phyloP scores from a whole-genome alignment of 2,797 vertebrate species.

The Linurgus olivaceus region DNA sequence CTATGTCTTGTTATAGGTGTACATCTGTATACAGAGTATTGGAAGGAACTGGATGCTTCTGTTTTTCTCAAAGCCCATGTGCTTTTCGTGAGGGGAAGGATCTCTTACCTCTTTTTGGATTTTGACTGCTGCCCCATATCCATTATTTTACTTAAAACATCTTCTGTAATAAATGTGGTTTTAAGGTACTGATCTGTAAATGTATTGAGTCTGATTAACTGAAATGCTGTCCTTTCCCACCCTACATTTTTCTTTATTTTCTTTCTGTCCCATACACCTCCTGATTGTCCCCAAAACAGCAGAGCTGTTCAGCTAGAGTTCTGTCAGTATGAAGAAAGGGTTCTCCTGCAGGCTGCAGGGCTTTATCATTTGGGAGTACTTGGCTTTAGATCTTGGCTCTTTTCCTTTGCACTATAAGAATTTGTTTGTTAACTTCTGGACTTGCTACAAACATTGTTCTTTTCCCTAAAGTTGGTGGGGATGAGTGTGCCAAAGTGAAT shows the following conservation, averaged over 20 bases:
- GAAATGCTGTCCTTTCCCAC: not conserved
- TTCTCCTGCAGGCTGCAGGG: not conserved
- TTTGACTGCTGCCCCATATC: not conserved
- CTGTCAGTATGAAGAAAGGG: not conserved
- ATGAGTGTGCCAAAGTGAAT: not conserved
- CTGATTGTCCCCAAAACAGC: not conserved
- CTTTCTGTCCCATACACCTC: fast-evolving
- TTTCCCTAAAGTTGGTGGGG: not conserved
- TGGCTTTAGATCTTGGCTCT: not conserved
- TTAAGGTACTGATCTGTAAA: not conserved
- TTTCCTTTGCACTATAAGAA: not conserved
- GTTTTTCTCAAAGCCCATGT: fast-evolving
- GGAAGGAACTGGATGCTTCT: not conserved
- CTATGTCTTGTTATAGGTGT: fast-evolving
- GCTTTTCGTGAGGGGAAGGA: not conserved
- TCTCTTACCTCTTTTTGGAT: not conserved
- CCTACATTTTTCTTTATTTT: not conserved
- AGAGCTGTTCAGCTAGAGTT: not conserved
- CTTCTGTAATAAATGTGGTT: not conserved
- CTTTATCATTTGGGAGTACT: not conserved
- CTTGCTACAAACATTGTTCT: not conserved
- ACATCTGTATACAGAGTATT: not conserved
- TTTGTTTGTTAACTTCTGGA: not conserved
- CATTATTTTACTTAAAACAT: not conserved
- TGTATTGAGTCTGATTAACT: not conserved